phyloP scores from a whole-genome alignment of 2,113 vertebrate species.

The Neotoma lepida region DNA sequence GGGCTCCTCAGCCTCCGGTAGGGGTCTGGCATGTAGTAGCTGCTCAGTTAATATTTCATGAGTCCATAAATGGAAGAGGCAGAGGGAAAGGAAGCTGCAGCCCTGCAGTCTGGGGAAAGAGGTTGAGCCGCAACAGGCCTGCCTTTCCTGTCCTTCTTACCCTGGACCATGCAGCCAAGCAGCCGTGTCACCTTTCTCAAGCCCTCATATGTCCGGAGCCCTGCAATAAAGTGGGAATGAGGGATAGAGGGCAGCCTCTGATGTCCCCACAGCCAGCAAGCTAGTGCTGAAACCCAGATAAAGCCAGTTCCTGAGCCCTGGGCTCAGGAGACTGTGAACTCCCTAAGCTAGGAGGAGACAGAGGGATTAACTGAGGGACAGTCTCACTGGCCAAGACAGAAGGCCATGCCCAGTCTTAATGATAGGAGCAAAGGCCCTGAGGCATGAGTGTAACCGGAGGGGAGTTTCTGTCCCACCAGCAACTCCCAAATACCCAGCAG shows the following conservation, averaged over 20 bases:
- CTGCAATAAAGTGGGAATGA: neutral
- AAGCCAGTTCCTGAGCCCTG: neutral
- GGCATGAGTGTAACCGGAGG: neutral
- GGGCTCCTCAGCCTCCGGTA: neutral
- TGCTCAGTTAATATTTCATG: constrained; percentile 53
- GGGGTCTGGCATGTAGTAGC: neutral
- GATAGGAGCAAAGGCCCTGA: neutral
- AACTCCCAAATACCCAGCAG: too few species aligned
- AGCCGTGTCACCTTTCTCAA: neutral
- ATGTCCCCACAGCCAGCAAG: neutral
- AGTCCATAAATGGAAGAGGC: neutral
- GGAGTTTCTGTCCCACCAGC: too few species aligned
- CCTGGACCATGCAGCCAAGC: neutral
- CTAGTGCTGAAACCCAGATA: neutral
- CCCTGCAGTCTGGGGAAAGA: neutral
- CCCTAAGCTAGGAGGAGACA: neutral
- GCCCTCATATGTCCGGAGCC: too few species aligned
- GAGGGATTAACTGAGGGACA: neutral
- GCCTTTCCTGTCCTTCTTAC: neutral
- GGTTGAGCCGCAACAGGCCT: neutral
- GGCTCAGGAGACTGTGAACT: neutral
- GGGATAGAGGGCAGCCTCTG: neutral
- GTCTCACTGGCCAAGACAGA: neutral
- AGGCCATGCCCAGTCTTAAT: neutral
- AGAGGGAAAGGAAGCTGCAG: neutral